Evolutionary conservation across 1,140 invertebrate species (phyloP).

Genomic region (Atta cephalotes): DNA sequence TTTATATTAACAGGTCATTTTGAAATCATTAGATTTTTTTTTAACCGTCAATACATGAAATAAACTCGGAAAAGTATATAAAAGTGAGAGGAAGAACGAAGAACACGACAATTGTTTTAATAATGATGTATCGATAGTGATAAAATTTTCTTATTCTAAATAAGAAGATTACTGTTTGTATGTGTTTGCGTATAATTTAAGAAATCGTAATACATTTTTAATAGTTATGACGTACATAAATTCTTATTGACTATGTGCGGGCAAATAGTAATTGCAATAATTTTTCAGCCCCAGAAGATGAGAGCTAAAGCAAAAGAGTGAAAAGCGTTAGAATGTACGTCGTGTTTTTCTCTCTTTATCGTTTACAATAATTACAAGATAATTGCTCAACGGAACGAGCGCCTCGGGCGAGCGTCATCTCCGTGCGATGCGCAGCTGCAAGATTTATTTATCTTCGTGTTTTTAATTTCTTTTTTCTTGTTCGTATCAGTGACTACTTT

Average conservation of each 20-base stretch:
- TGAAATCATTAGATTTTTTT: background rate
- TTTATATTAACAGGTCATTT: background rate
- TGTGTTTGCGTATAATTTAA: background rate
- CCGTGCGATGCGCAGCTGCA: constrained; percentile 52
- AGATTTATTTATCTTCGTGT: constrained; percentile 61
- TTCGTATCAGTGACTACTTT: constrained; percentile 52
- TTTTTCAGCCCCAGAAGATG: constrained; percentile 47
- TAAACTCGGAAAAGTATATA: background rate
- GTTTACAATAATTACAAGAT: constrained; percentile 65
- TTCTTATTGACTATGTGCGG: background rate
- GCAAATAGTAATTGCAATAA: constrained; percentile 25
- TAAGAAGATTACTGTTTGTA: no score
- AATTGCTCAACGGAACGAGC: constrained; percentile 55
- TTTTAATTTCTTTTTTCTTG: background rate
- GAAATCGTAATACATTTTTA: constrained; percentile 27
- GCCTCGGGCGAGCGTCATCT: constrained; percentile 55
- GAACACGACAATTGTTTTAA: background rate
- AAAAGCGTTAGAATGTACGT: constrained; percentile 47
- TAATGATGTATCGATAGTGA: background rate
- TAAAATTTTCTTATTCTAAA: background rate
- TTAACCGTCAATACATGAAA: background rate
- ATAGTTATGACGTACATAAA: constrained; percentile 5
- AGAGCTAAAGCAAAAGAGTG: constrained; percentile 12
- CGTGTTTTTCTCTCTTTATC: constrained; percentile 56
- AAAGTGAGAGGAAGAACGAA: no score